phyloP scores from a whole-genome alignment of 2,888 invertebrate species.

The Laspeyria flexula region DNA sequence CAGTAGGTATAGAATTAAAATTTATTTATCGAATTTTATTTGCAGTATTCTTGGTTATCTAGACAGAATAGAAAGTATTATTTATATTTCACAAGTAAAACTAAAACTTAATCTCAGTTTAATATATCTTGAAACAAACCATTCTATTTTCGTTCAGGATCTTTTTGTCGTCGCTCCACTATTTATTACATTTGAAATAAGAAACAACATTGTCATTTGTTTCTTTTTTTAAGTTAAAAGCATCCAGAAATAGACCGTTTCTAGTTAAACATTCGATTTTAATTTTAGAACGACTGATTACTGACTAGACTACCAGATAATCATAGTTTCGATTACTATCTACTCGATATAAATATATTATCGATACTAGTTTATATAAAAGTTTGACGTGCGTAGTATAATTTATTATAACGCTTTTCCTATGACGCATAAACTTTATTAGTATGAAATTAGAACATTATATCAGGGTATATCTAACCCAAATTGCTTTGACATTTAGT shows the following conservation, averaged over 20 bases:
- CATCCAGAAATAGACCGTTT: slow-evolving; percentile 28
- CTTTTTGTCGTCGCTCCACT: slow-evolving; percentile 34
- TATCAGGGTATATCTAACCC: slow-evolving; percentile 45
- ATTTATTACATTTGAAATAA: slow-evolving; percentile 26
- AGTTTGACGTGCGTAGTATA: slow-evolving; percentile 6
- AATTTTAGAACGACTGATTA: slow-evolving; percentile 15
- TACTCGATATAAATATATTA: not conserved
- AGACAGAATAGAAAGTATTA: too few species aligned
- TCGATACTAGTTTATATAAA: not conserved
- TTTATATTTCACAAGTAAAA: too few species aligned
- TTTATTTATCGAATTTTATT: too few species aligned
- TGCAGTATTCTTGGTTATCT: too few species aligned
- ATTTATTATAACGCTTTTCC: slow-evolving; percentile 12
- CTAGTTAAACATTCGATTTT: slow-evolving; percentile 17
- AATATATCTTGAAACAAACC: not conserved
- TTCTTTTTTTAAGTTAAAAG: slow-evolving; percentile 40
- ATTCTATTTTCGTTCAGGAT: slow-evolving; percentile 36
- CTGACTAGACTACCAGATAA: not conserved
- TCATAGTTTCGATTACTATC: not conserved
- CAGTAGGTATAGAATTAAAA: too few species aligned
- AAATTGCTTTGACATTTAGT: slow-evolving; percentile 47
- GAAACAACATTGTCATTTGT: slow-evolving; percentile 31
- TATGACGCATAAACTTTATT: slow-evolving; percentile 33
- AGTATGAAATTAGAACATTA: slow-evolving; percentile 40
- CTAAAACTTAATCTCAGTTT: not conserved